These are phyloP conservation scores for Micropoecilia bifurca DNA, from an alignment of 2,797 vertebrate species.

Conservation along the genomic window DNA sequence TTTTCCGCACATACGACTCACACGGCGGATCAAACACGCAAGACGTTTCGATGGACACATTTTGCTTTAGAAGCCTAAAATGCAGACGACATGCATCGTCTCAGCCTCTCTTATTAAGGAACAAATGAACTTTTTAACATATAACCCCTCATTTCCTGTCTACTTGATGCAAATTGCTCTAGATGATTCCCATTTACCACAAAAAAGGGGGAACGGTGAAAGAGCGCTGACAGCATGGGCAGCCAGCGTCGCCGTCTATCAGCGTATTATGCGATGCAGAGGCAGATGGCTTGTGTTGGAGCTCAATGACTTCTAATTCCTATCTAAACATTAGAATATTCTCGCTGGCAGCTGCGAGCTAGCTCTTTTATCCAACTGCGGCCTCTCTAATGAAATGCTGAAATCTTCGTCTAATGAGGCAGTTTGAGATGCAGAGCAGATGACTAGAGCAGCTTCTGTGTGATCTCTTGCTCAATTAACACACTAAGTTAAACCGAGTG, in stretches of 20 bases:
- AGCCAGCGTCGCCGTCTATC: neutral
- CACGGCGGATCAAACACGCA: slow-evolving; percentile 34
- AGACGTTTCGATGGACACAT: slow-evolving; percentile 25
- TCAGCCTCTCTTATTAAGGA: slow-evolving; percentile 16
- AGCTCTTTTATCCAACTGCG: slow-evolving; percentile 20
- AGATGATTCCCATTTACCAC: slow-evolving; percentile 20
- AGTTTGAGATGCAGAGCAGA: slow-evolving; percentile 28
- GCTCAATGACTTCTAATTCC: slow-evolving; percentile 49
- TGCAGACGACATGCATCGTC: slow-evolving; percentile 29
- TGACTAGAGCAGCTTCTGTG: slow-evolving; percentile 34
- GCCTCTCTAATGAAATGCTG: slow-evolving; percentile 28
- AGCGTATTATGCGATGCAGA: neutral
- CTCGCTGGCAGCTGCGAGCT: slow-evolving; percentile 27
- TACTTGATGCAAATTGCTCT: slow-evolving; percentile 30
- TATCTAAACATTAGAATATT: slow-evolving; percentile 35
- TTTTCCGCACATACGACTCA: slow-evolving; percentile 11
- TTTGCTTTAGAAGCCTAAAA: slow-evolving; percentile 25
- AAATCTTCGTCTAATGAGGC: slow-evolving; percentile 27
- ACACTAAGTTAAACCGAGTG: slow-evolving; percentile 26
- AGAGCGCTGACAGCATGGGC: slow-evolving; percentile 1
- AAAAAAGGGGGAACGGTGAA: slow-evolving; percentile 6
- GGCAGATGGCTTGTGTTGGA: slow-evolving; percentile 48
- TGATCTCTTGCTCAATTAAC: slow-evolving; percentile 17
- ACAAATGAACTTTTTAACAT: slow-evolving; percentile 9
- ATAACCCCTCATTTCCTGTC: slow-evolving; percentile 15